These are phyloP conservation scores for Aegithalos caudatus DNA, from an alignment of 2,113 vertebrate genomes.

Conservation along the genomic window DNA sequence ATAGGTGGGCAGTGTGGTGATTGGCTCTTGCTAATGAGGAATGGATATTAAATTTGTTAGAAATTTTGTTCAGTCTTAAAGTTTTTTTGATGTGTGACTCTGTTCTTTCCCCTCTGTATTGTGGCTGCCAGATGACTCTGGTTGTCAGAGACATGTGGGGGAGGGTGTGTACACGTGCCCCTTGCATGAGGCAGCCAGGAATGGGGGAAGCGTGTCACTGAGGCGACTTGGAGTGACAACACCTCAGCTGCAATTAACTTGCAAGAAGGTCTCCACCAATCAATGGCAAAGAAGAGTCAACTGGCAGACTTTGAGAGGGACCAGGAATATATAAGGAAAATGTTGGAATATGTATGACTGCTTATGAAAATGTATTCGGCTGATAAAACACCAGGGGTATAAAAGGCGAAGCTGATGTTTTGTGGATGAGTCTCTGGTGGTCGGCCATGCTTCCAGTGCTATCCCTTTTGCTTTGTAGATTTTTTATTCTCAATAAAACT, in stretches of 20 bases:
- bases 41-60: background rate
- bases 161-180: background rate
- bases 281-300: background rate
- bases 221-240: background rate
- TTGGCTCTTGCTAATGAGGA: background rate
- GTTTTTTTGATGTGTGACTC: background rate
- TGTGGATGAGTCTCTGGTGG: background rate
- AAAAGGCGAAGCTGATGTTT: background rate
- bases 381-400: background rate
- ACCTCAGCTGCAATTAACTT: background rate
- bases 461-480: background rate
- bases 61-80: background rate
- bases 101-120: background rate
- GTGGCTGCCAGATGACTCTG: background rate
- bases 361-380: background rate
- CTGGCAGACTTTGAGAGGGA: background rate
- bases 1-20: background rate
- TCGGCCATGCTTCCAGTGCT: background rate
- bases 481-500: background rate
- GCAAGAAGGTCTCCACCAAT: background rate
- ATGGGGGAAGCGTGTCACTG: background rate
- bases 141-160: background rate
- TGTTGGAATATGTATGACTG: background rate
- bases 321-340: background rate
- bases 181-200: background rate